Base-by-base conservation (phyloP, 2,888 invertebrate genomes). In the Himalopsyche tibetana region DNA sequence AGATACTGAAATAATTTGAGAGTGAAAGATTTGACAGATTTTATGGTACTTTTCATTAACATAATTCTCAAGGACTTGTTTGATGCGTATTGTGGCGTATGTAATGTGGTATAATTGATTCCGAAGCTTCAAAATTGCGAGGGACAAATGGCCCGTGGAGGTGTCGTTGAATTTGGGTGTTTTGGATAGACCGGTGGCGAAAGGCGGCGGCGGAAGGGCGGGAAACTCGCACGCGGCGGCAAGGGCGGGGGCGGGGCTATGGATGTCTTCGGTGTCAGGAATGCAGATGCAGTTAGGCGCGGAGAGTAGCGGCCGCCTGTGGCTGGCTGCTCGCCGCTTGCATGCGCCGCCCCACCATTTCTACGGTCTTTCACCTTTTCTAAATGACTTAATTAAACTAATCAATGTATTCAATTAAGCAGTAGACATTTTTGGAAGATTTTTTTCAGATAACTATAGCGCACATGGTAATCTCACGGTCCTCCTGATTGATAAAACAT, bases 291-390 rank as follows among this genome's bases (percentile, higher is more conserved):
- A 87, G 85, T 83, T 88, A 56, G 88, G 88, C 55, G 87, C 88
- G 40, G 88, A 88, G 55, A 80, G 84, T 36, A 83, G 88, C 55
- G 88, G 88, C 69, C 85, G 88, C 45, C 84, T 88, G 51, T 88
- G 88, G 88, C 85, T 88, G 83, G 87, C 88, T 36, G 85, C 87
- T 42, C 85, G 88, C 82, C 86, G 88, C 74, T 83, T 88, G 28
- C 88, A 88, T 83, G 87, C 88, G 45, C 84, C 88, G n/a, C 83
- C 83, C 42, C 88, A 88, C 63, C 88, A 87, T 56, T 84, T 88
- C 55, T 88, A 88, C 74, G 88, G 88, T 86, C 85, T 28, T 55
- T 55, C n/a, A 69, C 4, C 38, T 38, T 36, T 36, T 15, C 0
- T 15, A 51, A 51, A 15, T 15, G 51, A 8, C 15, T 15, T 51